Evolutionary conservation across 2,888 invertebrate genomes (phyloP).

Genomic region (Acanthopleura granulata): DNA sequence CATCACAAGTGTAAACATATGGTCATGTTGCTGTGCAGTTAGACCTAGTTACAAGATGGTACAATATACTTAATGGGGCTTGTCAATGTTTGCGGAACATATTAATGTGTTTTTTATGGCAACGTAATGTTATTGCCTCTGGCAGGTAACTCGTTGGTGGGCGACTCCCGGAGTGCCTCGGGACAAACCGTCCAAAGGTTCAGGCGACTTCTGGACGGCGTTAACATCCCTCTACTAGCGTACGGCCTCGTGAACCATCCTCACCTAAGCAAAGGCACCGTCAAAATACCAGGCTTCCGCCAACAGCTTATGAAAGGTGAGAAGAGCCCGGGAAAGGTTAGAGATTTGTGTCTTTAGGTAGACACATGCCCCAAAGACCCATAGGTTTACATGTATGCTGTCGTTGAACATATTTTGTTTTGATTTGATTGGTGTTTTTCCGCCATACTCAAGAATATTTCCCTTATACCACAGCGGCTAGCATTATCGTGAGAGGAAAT

Average conservation of each 20-base stretch:
- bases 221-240: constrained; percentile 54
- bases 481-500: too few species aligned
- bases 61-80: too few species aligned
- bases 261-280: constrained; percentile 22
- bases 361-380: not conserved
- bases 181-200: constrained; percentile 49
- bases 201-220: constrained; percentile 41
- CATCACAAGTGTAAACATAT: too few species aligned
- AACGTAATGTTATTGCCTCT: too few species aligned
- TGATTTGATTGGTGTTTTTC: not conserved
- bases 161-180: constrained; percentile 38
- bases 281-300: not conserved
- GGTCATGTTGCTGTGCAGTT: too few species aligned
- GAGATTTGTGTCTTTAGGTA: not conserved
- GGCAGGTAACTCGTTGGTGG: constrained; percentile 41
- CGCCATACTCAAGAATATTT: too few species aligned
- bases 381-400: not conserved
- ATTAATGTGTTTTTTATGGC: too few species aligned
- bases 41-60: too few species aligned
- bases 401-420: not conserved
- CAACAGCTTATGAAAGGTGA: constrained; percentile 10
- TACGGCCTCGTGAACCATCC: constrained; percentile 60
- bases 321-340: constrained; percentile 1
- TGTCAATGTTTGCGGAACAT: too few species aligned
- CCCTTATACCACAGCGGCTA: too few species aligned